Conservation (phyloP, 2,113 vertebrate genomes). For the Pundamilia nyererei region DNA sequence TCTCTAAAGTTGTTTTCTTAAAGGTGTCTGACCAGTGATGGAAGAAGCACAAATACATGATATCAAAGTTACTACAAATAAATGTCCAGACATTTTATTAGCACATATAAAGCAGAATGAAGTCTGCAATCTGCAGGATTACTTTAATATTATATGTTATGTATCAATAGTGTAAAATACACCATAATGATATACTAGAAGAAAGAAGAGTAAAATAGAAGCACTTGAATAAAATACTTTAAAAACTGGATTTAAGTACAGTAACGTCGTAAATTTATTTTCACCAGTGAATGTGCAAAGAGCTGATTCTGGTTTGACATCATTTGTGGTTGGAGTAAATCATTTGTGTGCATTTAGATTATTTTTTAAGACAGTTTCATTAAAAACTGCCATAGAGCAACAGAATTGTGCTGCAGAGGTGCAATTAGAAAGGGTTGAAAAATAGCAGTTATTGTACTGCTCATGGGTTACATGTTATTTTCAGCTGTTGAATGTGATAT, state of each 20-base stretch:
- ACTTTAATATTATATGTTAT: not conserved
- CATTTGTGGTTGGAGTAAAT: not conserved
- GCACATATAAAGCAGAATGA: not conserved
- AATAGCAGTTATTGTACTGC: not conserved
- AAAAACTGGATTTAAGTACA: not conserved
- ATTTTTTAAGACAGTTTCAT: fast-evolving
- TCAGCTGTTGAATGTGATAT: not conserved
- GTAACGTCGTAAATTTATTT: not conserved
- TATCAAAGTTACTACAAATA: not conserved
- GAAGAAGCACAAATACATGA: not conserved
- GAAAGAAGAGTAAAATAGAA: not conserved
- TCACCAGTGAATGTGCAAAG: not conserved
- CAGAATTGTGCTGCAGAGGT: not conserved
- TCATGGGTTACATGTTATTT: not conserved
- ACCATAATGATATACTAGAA: not conserved
- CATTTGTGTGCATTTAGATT: not conserved
- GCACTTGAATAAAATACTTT: not conserved
- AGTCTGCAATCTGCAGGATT: not conserved
- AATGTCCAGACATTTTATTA: not conserved
- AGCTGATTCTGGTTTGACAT: not conserved
- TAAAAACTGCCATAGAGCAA: not conserved
- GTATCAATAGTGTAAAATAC: not conserved
- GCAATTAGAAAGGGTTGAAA: not conserved
- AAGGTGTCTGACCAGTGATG: not conserved
- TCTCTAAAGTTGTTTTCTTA: not conserved